Evolutionary conservation across 1,140 invertebrate species (phyloP).

Genomic region (Colletes gigas): DNA sequence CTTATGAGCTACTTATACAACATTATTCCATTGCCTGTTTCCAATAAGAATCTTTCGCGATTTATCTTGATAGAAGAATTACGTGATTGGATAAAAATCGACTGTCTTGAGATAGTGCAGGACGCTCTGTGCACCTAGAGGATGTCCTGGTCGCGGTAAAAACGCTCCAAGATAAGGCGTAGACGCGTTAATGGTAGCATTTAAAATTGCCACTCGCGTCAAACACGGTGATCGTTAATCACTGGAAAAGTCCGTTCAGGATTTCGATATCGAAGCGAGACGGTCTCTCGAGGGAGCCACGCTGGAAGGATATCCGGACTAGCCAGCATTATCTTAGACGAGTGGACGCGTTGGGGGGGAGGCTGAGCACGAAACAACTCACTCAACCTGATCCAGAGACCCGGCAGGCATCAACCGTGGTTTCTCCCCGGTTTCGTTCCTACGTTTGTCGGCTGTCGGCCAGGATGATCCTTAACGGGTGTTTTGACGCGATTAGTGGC

Average conservation of each 20-base stretch:
- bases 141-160: too few relatives aligned
- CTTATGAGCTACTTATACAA: too few relatives aligned
- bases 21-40: too few relatives aligned
- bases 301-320: conserved; percentile 55
- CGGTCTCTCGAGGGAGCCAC: conserved; percentile 6
- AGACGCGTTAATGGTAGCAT: too few relatives aligned
- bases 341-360: conserved; percentile 43
- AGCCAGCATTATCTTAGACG: conserved; percentile 57
- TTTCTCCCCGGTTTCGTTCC: conserved; percentile 56
- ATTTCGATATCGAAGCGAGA: not conserved
- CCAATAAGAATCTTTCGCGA: too few relatives aligned
- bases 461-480: conserved; percentile 66
- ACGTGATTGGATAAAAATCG: too few relatives aligned
- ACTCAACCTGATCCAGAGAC: conserved; percentile 66
- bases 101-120: too few relatives aligned
- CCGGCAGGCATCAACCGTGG: conserved; percentile 63
- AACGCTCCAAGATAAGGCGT: too few relatives aligned
- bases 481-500: conserved; percentile 72
- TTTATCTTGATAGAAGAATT: too few relatives aligned
- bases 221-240: not conserved
- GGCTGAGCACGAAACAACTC: conserved; percentile 63
- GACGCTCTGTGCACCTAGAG: too few relatives aligned
- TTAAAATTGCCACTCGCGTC: too few relatives aligned
- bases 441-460: conserved; percentile 44
- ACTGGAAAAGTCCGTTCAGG: not conserved